Conservation (phyloP, 2,113 vertebrate species). For the Colossoma macropomum region DNA sequence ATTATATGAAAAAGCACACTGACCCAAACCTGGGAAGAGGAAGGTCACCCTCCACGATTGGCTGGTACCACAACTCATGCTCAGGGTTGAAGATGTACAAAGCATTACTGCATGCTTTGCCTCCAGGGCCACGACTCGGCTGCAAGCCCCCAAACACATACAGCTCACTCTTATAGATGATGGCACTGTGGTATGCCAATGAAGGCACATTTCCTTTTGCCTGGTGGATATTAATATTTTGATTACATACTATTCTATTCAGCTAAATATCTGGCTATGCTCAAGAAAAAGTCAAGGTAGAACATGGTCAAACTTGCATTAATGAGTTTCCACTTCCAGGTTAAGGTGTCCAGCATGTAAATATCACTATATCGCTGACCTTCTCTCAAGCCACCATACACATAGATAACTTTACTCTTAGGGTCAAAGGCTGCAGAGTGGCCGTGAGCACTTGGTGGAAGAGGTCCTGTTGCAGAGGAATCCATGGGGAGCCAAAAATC, state of each 20-base stretch:
- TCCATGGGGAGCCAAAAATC: slow-evolving; percentile 87
- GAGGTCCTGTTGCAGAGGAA: slow-evolving; percentile 66
- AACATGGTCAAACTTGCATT: slow-evolving; percentile 73
- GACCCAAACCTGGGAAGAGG: slow-evolving; percentile 87
- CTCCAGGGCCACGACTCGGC: slow-evolving; percentile 63
- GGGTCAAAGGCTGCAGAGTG: slow-evolving; percentile 87
- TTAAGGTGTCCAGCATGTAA: slow-evolving; percentile 83
- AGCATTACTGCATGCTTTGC: slow-evolving; percentile 79
- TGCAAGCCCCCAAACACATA: slow-evolving; percentile 87
- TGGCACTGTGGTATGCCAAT: slow-evolving; percentile 83
- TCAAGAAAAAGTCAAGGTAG: too few relatives aligned
- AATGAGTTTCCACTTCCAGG: slow-evolving; percentile 87
- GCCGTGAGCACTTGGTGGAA: slow-evolving; percentile 73
- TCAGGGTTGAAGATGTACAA: slow-evolving; percentile 90
- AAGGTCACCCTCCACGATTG: slow-evolving; percentile 86
- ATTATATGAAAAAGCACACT: slow-evolving; percentile 56
- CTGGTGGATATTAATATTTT: slow-evolving; percentile 61
- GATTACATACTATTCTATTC: not conserved
- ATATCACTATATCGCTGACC: slow-evolving; percentile 74
- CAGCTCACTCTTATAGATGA: slow-evolving; percentile 85
- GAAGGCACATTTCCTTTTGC: slow-evolving; percentile 83
- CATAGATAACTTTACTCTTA: slow-evolving; percentile 81
- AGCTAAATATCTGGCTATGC: too few relatives aligned
- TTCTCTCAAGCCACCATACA: slow-evolving; percentile 85
- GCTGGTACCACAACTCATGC: slow-evolving; percentile 90